phyloP scores from a whole-genome alignment of 2,113 vertebrate genomes.

The Oostethus manadensis region DNA sequence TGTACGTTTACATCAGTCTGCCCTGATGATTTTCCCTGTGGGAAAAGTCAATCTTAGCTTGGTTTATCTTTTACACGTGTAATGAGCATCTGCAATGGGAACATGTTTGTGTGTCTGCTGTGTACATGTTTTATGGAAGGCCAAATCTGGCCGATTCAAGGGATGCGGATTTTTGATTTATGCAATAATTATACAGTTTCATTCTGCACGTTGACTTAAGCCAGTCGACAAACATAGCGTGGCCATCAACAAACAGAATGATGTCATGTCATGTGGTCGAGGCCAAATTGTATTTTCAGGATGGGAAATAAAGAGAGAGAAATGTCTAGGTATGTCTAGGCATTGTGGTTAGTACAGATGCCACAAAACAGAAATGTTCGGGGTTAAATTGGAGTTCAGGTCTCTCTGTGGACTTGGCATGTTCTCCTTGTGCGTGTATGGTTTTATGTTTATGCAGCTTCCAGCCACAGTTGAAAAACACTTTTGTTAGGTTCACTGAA shows the following conservation, averaged over 20 bases:
- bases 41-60: constrained; percentile 28
- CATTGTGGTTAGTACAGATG: neutral
- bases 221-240: neutral
- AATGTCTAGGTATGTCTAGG: neutral
- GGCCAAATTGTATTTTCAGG: neutral
- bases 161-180: neutral
- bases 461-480: neutral
- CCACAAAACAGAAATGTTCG: neutral
- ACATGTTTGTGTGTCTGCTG: neutral
- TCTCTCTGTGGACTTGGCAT: neutral
- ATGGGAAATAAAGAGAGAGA: neutral
- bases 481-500: too few relatives aligned
- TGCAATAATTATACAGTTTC: neutral
- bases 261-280: neutral
- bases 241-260: neutral
- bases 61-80: neutral
- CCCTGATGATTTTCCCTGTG: constrained; percentile 35
- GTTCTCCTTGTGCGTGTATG: neutral
- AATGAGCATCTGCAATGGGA: constrained; percentile 1
- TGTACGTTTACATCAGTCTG: constrained; percentile 24
- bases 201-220: neutral
- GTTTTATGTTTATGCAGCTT: neutral
- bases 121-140: constrained; percentile 8
- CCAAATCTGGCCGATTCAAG: neutral
- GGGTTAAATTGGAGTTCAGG: too few relatives aligned